A percentile compares a stretch with the other conserved stretches of the same genome.
Evolutionary conservation across 2,113 vertebrate genomes (phyloP).

Genomic region (Xiphophorus hellerii): DNA sequence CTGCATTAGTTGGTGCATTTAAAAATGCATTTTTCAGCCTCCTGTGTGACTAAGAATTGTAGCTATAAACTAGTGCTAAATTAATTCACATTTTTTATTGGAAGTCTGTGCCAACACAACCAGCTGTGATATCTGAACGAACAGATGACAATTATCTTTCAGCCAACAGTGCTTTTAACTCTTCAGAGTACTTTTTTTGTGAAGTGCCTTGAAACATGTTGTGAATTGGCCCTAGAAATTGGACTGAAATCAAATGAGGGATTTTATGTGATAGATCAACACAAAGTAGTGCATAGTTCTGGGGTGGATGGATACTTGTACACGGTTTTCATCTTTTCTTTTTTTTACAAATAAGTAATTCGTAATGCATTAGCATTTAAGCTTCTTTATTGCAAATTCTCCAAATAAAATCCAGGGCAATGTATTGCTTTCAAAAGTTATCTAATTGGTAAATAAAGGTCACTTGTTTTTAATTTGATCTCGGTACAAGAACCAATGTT

Average conservation of each 20-base stretch:
- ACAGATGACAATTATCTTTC: neutral
- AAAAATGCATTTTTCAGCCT: neutral
- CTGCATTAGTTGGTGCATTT: constrained; percentile 8
- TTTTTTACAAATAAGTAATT: too few species aligned
- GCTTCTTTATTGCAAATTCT: neutral
- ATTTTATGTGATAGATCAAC: neutral
- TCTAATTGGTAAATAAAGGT: neutral
- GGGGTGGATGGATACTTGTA: neutral
- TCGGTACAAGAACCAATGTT: neutral
- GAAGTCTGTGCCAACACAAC: neutral
- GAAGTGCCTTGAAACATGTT: too few species aligned
- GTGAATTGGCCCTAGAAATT: too few species aligned
- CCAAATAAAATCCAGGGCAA: neutral
- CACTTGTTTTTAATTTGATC: neutral
- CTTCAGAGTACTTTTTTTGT: too few species aligned
- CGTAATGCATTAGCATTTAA: neutral
- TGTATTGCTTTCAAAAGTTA: neutral
- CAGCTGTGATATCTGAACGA: neutral
- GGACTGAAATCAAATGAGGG: too few species aligned
- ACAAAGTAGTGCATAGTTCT: neutral
- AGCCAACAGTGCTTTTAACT: too few species aligned
- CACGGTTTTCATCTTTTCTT: too few species aligned
- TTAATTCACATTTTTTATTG: neutral
- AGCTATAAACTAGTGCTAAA: neutral
- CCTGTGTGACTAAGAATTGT: neutral